Percentiles rank a stretch among this genome's conserved stretches.
Conservation (phyloP, 2,888 invertebrate species). For the Balanococcus diminutus region DNA sequence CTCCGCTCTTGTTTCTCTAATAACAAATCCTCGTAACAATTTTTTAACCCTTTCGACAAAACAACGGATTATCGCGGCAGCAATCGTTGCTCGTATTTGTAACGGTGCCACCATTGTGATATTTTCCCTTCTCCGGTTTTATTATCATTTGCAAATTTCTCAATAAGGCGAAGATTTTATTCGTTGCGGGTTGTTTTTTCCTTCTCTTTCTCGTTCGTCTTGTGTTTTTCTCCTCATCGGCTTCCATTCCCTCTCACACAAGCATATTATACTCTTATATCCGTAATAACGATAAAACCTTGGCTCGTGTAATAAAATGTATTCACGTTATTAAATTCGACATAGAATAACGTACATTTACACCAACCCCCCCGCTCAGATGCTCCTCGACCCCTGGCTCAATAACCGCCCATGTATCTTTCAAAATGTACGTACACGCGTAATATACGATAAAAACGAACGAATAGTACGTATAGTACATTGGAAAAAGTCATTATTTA, state of each 20-base stretch:
- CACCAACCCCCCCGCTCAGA: background rate
- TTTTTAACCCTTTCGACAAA: constrained; percentile 5
- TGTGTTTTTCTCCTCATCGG: background rate
- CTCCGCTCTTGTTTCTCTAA: background rate
- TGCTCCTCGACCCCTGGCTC: background rate
- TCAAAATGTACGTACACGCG: background rate
- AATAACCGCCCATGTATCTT: background rate
- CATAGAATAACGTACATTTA: background rate
- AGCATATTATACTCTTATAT: background rate
- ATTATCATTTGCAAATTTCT: background rate
- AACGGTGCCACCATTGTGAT: background rate
- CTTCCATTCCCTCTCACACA: background rate
- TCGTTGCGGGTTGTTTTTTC: background rate
- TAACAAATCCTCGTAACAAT: constrained; percentile 19
- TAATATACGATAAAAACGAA: constrained; percentile 23
- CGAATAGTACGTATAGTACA: background rate
- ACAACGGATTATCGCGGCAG: background rate
- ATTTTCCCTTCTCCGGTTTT: background rate
- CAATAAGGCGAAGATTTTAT: background rate
- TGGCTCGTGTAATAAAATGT: constrained; percentile 24
- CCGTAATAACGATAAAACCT: constrained; percentile 19
- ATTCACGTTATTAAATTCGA: constrained; percentile 34
- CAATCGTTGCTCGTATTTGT: background rate
- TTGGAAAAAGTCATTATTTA: constrained; percentile 42
- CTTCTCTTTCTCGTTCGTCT: background rate